A percentile compares a stretch with the other conserved stretches of the same genome.
phyloP scores from a whole-genome alignment of 2,113 vertebrate species.

The Petromus typicus region DNA sequence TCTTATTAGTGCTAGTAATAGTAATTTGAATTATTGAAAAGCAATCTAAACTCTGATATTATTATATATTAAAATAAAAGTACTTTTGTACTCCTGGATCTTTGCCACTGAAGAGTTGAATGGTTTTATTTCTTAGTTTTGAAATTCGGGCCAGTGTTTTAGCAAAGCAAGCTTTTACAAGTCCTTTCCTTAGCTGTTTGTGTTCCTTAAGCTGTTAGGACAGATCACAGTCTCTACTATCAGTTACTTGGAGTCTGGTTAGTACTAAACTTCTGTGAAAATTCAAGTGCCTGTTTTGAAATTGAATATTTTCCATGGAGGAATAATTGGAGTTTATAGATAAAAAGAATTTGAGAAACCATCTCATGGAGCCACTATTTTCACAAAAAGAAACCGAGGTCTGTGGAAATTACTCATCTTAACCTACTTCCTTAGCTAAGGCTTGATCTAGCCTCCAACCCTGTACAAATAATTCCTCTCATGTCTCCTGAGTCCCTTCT shows the following conservation, averaged over 20 bases:
- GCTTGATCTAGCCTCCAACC: background rate
- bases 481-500: background rate
- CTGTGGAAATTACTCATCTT: background rate
- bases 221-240: background rate
- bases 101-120: background rate
- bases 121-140: slow-evolving; percentile 49
- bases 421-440: background rate
- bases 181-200: background rate
- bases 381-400: background rate
- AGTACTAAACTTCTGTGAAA: background rate
- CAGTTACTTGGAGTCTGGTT: background rate
- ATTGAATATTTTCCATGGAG: slow-evolving; percentile 19
- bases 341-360: background rate
- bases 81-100: background rate
- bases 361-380: background rate
- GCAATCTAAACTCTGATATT: background rate
- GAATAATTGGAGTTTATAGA: slow-evolving; percentile 38
- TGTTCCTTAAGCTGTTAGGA: slow-evolving; percentile 60
- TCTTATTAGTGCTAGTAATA: slow-evolving; percentile 11
- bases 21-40: background rate
- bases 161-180: background rate
- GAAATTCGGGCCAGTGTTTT: background rate
- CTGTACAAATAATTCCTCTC: background rate
- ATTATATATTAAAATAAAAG: slow-evolving; percentile 47
- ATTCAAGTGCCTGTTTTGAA: background rate